Conservation (phyloP, 2,888 invertebrate genomes). For the Margaritifera margaritifera region DNA sequence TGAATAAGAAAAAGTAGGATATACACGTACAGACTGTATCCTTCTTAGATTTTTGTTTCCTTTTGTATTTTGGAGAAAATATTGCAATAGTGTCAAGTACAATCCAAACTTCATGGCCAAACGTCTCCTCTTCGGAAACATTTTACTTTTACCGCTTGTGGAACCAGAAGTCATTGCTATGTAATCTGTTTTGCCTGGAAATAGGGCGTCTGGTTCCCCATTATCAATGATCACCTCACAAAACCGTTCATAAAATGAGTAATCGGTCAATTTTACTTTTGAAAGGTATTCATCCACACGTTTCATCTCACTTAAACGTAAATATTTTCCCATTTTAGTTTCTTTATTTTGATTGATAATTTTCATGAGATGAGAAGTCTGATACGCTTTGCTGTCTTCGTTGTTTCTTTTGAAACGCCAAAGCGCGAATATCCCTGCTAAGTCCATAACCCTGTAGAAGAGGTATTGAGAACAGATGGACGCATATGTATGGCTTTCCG, state of each 20-base stretch:
- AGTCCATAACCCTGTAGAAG: conserved; percentile 14
- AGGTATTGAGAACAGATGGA: conserved; percentile 14
- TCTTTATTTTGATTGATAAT: conserved; percentile 23
- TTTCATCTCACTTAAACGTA: conserved; percentile 6
- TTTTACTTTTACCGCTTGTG: conserved; percentile 29
- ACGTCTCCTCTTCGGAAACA: conserved; percentile 29
- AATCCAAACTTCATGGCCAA: conserved; percentile 12
- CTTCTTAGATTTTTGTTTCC: conserved; percentile 24
- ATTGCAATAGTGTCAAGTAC: conserved; percentile 23
- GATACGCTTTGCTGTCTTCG: conserved; percentile 15
- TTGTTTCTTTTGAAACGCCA: conserved; percentile 14
- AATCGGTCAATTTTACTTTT: conserved; percentile 22
- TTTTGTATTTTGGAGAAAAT: conserved; percentile 19
- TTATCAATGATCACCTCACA: conserved; percentile 10
- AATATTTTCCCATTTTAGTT: conserved; percentile 14
- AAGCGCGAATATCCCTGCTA: conserved; percentile 16
- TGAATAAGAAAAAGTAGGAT: conserved; percentile 11
- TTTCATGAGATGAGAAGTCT: conserved; percentile 12
- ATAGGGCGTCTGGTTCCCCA: conserved; percentile 30
- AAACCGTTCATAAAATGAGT: conserved; percentile 24
- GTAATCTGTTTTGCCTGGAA: conserved; percentile 35
- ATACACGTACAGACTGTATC: conserved; percentile 18
- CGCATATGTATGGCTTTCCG: conserved; percentile 7
- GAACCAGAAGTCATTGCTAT: conserved; percentile 39
- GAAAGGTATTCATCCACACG: conserved; percentile 13